phyloP scores from a whole-genome alignment of 2,113 vertebrate genomes.

The Oncorhynchus keta region DNA sequence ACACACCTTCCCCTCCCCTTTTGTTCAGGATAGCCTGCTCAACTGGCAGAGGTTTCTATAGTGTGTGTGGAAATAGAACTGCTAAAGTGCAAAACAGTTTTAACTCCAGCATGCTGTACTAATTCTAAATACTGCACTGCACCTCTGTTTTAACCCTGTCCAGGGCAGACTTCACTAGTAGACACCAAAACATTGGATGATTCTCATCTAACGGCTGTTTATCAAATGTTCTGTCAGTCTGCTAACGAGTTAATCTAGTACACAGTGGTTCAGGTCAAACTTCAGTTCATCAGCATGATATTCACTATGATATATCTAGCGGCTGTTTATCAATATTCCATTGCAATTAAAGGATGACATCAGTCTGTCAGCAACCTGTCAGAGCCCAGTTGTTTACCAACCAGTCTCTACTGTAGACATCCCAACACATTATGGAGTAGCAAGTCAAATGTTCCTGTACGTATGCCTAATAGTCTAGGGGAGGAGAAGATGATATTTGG shows the following conservation, averaged over 20 bases:
- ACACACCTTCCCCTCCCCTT: slow-evolving; percentile 14
- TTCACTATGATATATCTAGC: too few relatives aligned
- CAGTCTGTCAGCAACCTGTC: too few relatives aligned
- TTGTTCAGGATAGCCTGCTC: slow-evolving; percentile 55
- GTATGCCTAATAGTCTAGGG: too few relatives aligned
- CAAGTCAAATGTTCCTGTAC: too few relatives aligned
- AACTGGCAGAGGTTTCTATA: slow-evolving; percentile 56
- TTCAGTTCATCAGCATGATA: not conserved
- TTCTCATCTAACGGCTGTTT: not conserved
- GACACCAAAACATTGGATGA: not conserved
- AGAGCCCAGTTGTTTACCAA: too few relatives aligned
- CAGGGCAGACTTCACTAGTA: slow-evolving; percentile 7
- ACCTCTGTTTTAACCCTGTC: not conserved
- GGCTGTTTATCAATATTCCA: too few relatives aligned
- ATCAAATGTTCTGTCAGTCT: too few relatives aligned
- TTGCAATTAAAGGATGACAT: too few relatives aligned
- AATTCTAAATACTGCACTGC: not conserved
- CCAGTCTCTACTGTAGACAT: too few relatives aligned
- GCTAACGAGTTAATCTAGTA: not conserved
- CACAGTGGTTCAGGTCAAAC: not conserved
- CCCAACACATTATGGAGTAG: too few relatives aligned
- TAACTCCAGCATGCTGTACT: slow-evolving; percentile 47
- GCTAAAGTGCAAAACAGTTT: slow-evolving; percentile 39
- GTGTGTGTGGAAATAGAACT: slow-evolving; percentile 36
- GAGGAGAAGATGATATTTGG: too few relatives aligned